Base-by-base conservation (phyloP, 2,888 invertebrate genomes). In the Caenorhabditis virilis region DNA sequence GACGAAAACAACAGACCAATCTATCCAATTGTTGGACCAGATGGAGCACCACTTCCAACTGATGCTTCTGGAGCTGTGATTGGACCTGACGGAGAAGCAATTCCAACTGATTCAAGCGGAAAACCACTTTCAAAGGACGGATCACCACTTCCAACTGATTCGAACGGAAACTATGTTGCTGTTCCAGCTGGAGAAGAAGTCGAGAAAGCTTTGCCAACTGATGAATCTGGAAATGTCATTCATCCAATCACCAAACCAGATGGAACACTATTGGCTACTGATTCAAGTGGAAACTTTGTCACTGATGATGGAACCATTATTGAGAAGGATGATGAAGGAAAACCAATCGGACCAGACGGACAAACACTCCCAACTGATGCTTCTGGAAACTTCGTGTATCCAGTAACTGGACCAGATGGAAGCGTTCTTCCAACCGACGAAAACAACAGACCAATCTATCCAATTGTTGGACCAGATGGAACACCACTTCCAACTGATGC, bases 71-170 rank as follows among this genome's bases (percentile, higher is more conserved):
- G 77, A 22, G 26, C 42, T 13, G 55, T 58, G 38, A 47, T 70
- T 18, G 69, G 73, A 39, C 38, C 59, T 18, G 66, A 74, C 33
- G 71, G 69, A 33, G 35, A 39, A 7, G 48, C 56, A 13, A 22
- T 76, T 22, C 64, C 72, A 16, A 70, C 63, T 27, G 76, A 77
- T 47, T 59, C 69, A n/a, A 33, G 38, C 16, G 78, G 78, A 30
- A 50, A 47, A 39, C 50, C 58, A 18, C 13, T 72, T 16, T 52
- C 41, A 16, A 26, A 25, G 13, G 48, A 61, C 35, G 57, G 58
- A 13, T 42, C 42, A 13, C 49, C 56, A 11, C 52, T 74, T 43
- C 75, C 75, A 25, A 74, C 77, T 16, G 77, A 77, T 43, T 38
- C 23, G 22, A 26, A 23, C 9, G 63, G 68, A n/a, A 60, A 58